Conservation (phyloP, 2,888 invertebrate genomes). For the Microctonus aethiopoides region DNA sequence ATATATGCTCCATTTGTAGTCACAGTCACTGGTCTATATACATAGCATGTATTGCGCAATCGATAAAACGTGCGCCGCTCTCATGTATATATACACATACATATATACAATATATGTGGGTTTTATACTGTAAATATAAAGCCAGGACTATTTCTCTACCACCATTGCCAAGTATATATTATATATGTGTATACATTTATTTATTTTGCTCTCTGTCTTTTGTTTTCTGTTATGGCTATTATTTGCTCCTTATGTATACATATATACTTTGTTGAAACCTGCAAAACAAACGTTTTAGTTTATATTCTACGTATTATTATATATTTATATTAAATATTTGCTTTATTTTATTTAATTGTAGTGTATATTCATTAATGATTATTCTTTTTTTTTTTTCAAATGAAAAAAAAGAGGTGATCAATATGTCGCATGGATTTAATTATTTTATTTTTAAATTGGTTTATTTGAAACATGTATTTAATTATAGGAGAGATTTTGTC, state of each 20-base stretch:
- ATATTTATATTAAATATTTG: too few species aligned
- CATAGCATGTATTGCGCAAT: slow-evolving; percentile 33
- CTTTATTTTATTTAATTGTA: too few species aligned
- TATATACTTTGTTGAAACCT: background rate
- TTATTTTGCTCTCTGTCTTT: background rate
- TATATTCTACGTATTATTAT: too few species aligned
- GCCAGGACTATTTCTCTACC: slow-evolving; percentile 13
- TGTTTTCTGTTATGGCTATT: background rate
- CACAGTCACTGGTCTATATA: slow-evolving; percentile 31
- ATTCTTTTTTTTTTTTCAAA: too few species aligned
- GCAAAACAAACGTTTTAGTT: too few species aligned
- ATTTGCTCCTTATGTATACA: background rate
- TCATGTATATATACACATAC: background rate
- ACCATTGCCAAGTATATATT: background rate
- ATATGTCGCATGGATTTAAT: too few species aligned
- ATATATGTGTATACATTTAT: background rate
- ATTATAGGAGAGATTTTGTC: too few species aligned
- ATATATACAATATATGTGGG: background rate
- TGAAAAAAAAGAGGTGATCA: too few species aligned
- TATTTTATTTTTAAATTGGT: too few species aligned
- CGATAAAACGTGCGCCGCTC: slow-evolving; percentile 33
- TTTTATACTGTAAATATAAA: background rate
- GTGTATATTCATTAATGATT: too few species aligned
- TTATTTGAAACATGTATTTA: too few species aligned
- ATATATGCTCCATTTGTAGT: slow-evolving; percentile 33